Percentiles rank a stretch among this genome's conserved stretches.
Evolutionary conservation across 2,113 vertebrate genomes (phyloP).

Genomic region (Penelope pileata): DNA sequence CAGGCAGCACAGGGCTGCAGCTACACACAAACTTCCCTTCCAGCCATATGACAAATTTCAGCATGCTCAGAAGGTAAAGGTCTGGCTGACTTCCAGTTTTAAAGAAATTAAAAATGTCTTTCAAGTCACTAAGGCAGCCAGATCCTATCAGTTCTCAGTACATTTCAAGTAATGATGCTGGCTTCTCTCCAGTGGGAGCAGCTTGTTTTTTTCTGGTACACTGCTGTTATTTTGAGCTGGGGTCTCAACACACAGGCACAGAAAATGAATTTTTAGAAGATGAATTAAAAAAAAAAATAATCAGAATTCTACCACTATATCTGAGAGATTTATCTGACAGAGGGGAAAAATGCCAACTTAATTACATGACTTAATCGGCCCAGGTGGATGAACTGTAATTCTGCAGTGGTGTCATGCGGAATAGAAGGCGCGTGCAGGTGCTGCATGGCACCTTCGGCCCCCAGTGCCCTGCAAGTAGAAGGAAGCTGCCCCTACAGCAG

Average conservation of each 20-base stretch:
- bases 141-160: neutral
- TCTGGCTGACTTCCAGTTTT: neutral
- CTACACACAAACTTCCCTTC: neutral
- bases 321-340: neutral
- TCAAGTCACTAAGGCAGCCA: neutral
- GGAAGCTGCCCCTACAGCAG: neutral
- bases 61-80: neutral
- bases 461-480: neutral
- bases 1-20: neutral
- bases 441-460: neutral
- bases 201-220: neutral
- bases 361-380: neutral
- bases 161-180: neutral
- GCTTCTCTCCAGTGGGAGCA: neutral
- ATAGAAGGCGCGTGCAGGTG: fast-evolving
- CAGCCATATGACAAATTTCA: neutral
- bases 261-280: slow-evolving; percentile 4
- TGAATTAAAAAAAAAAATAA: neutral
- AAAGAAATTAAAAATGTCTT: neutral
- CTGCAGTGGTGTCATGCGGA: neutral
- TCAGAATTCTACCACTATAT: neutral
- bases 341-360: neutral
- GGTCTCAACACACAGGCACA: neutral
- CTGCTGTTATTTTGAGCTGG: neutral
- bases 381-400: neutral